These are phyloP conservation scores for Rotaria macrura DNA, from an alignment of 2,888 invertebrate genomes.

Conservation along the genomic window DNA sequence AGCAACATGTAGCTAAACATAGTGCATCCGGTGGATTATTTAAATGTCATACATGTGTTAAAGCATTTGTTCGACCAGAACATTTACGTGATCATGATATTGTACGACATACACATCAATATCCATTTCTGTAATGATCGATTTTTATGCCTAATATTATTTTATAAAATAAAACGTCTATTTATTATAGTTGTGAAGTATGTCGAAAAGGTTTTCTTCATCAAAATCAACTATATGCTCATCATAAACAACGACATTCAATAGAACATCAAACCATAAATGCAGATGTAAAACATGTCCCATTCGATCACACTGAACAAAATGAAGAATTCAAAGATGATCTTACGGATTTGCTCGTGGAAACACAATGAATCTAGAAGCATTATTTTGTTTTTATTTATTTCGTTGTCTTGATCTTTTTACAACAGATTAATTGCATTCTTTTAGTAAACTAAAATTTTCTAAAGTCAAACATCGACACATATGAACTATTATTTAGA, in stretches of 20 bases:
- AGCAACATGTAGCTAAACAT: conserved; percentile 31
- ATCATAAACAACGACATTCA: conserved; percentile 20
- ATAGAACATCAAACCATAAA: not conserved
- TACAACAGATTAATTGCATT: not conserved
- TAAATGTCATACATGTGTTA: conserved; percentile 18
- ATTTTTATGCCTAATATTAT: too few species aligned
- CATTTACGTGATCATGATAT: conserved; percentile 32
- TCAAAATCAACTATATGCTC: conserved; percentile 27
- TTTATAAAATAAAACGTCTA: too few species aligned
- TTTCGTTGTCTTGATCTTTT: not conserved
- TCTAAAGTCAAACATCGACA: not conserved
- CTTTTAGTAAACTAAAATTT: not conserved
- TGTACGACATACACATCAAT: conserved; percentile 28
- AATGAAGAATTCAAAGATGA: not conserved
- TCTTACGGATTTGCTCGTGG: not conserved
- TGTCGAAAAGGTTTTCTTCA: conserved; percentile 30
- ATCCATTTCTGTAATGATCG: conserved; percentile 20
- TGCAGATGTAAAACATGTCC: not conserved
- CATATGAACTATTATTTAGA: not conserved
- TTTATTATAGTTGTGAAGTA: not conserved
- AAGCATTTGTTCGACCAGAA: conserved; percentile 27
- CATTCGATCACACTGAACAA: not conserved
- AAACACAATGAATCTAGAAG: not conserved
- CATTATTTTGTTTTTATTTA: not conserved
- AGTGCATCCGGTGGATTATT: not conserved